Base-by-base conservation (phyloP, 2,797 vertebrate species). In the Melanotaenia nigrans region DNA sequence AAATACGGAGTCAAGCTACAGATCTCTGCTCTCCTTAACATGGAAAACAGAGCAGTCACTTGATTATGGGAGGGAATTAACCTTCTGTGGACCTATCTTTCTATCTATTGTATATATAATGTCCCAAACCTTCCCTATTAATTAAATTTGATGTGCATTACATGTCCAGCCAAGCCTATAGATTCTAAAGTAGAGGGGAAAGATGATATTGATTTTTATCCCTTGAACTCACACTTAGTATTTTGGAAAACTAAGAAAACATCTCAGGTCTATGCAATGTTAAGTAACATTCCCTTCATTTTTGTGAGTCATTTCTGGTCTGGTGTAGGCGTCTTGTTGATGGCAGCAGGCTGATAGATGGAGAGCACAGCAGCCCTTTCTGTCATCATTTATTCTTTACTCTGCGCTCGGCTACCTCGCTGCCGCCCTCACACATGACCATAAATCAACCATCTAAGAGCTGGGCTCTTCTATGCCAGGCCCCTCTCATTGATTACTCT, bases 401-500 rank as follows among this genome's bases (percentile, higher is more conserved):
- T 14, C 36, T 45, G 53, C 35, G n/a, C 18, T 9, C 13, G 1
- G 55, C 59, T 62, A 74, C 67, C 61, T 78, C 40, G 20, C 64
- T 54, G 72, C 79, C 24, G 45, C 70, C 73, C 65, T 79, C 80
- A 73, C 70, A 42, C 66, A 83, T 22, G 0, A 42, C 83, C 78
- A 89, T 93, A 91, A 93, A 93, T 93, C 90, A 92, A 55, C 71
- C 79, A 42, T 77, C 79, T 82, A 68, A 73, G 78, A 84, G 80
- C 80, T 4, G 57, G 65, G 71, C 40, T 78, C 79, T 69, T 86
- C 71, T 78, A 79, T 66, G 73, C 78, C 79, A 71, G 82, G 68
- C 77, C 83, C 83, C 71, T 82, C 76, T 84, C 87, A 87, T 85
- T 93, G 89, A 93, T 94, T 91, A 88, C 61, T 63, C 77, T 56